These are phyloP conservation scores for Drosophila serrata DNA, from an alignment of 1,140 invertebrate genomes.

Conservation along the genomic window DNA sequence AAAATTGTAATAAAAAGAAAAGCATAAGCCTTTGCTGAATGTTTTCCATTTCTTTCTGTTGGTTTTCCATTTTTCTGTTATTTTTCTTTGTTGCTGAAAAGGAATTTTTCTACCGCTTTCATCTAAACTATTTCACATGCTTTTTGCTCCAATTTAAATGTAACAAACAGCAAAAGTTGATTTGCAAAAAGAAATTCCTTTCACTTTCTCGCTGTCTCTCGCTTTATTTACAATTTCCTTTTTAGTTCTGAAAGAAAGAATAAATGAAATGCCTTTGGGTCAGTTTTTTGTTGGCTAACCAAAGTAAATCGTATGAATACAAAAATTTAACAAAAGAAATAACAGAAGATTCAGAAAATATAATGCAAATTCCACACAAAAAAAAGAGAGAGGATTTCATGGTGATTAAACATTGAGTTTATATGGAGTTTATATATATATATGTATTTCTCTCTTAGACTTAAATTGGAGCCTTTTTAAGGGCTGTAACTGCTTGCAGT, in stretches of 20 bases:
- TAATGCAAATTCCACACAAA: neutral
- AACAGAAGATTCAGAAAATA: neutral
- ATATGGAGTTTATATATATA: conserved; percentile 1
- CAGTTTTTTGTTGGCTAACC: conserved; percentile 13
- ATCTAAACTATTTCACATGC: conserved; percentile 24
- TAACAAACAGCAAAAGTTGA: conserved; percentile 16
- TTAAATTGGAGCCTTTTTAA: conserved; percentile 3
- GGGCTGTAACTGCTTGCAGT: conserved; percentile 74
- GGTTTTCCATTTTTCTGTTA: neutral
- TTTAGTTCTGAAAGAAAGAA: conserved; percentile 16
- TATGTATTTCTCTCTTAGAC: neutral
- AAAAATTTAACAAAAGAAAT: neutral
- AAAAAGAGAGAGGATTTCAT: neutral
- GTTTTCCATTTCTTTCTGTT: neutral
- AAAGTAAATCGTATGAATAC: no score
- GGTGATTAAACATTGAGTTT: conserved; percentile 10
- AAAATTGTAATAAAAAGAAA: neutral
- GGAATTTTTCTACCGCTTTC: conserved; percentile 17
- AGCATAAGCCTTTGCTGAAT: conserved; percentile 16
- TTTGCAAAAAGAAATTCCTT: conserved; percentile 29
- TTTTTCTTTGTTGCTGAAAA: conserved; percentile 1
- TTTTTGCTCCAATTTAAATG: conserved; percentile 33
- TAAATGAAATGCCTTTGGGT: conserved; percentile 12
- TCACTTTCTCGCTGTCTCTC: conserved; percentile 9
- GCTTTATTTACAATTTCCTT: conserved; percentile 39